Evolutionary conservation across 1,140 invertebrate species (phyloP).

Genomic region (Drosophila santomea): DNA sequence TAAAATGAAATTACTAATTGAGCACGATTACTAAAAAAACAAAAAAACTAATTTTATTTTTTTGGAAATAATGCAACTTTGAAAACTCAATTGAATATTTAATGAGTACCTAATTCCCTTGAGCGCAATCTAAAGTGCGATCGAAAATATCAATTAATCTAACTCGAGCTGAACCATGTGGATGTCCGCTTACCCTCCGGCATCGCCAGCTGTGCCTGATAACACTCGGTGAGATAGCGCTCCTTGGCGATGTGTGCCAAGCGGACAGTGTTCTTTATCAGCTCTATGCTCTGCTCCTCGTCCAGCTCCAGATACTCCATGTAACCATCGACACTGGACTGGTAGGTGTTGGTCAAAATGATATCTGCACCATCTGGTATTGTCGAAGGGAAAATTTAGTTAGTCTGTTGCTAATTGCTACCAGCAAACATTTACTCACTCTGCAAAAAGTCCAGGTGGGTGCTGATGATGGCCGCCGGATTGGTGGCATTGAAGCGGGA

Average conservation of each 20-base stretch:
- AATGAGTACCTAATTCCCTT: no score
- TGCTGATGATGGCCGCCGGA: conserved; percentile 90
- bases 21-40: no score
- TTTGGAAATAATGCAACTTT: no score
- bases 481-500: conserved; percentile 90
- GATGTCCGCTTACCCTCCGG: conserved; percentile 52
- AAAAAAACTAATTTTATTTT: no score
- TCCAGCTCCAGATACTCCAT: conserved; percentile 89
- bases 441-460: conserved; percentile 91
- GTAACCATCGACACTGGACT: conserved; percentile 93
- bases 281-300: conserved; percentile 87
- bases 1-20: no score
- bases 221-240: conserved; percentile 76
- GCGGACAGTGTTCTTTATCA: conserved; percentile 90
- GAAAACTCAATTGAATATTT: no score
- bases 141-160: background rate
- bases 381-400: conserved; percentile 10
- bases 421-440: conserved; percentile 52
- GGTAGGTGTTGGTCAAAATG: conserved; percentile 95
- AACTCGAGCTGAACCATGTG: background rate
- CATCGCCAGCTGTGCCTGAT: conserved; percentile 55
- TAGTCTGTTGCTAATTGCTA: conserved; percentile 37
- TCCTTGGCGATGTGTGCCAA: conserved; percentile 86
- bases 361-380: conserved; percentile 91
- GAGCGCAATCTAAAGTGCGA: background rate